phyloP scores from a whole-genome alignment of 37 sponge, comb jelly and placozoan genomes.

The Ianthella basta region DNA sequence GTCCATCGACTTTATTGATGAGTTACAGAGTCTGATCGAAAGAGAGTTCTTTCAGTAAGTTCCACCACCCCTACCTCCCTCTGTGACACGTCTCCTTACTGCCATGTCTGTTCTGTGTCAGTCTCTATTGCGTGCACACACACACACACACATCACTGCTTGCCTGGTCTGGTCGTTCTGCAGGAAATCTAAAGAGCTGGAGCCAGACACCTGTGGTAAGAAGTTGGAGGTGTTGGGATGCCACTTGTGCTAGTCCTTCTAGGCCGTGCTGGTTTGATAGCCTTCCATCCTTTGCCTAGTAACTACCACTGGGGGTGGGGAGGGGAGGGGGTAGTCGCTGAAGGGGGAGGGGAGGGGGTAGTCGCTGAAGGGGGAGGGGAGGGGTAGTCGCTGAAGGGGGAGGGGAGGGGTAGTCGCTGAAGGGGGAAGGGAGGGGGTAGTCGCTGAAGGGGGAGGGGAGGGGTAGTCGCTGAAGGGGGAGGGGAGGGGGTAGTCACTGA shows the following conservation, averaged over 20 bases:
- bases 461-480: too few relatives aligned
- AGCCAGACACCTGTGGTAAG: background rate
- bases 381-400: too few relatives aligned
- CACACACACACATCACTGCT: too few relatives aligned
- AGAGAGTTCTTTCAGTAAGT: constrained; percentile 78
- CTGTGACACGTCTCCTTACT: too few relatives aligned
- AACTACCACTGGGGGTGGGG: background rate
- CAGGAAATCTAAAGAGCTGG: constrained; percentile 9
- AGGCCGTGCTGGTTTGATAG: background rate
- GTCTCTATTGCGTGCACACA: too few relatives aligned
- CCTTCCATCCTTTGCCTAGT: background rate
- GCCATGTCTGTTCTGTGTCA: background rate
- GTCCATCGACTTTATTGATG: constrained; percentile 70
- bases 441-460: too few relatives aligned
- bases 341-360: too few relatives aligned
- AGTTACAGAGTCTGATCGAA: constrained; percentile 79
- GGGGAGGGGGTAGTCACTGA: too few relatives aligned
- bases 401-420: too few relatives aligned
- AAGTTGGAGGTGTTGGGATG: background rate
- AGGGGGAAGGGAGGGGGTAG: too few relatives aligned
- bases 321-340: background rate
- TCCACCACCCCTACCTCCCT: background rate
- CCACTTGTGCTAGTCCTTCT: background rate
- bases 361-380: too few relatives aligned
- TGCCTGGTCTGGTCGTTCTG: background rate